These are phyloP conservation scores for Hypsopygia costalis DNA, from an alignment of 2,888 invertebrate genomes.

Conservation along the genomic window DNA sequence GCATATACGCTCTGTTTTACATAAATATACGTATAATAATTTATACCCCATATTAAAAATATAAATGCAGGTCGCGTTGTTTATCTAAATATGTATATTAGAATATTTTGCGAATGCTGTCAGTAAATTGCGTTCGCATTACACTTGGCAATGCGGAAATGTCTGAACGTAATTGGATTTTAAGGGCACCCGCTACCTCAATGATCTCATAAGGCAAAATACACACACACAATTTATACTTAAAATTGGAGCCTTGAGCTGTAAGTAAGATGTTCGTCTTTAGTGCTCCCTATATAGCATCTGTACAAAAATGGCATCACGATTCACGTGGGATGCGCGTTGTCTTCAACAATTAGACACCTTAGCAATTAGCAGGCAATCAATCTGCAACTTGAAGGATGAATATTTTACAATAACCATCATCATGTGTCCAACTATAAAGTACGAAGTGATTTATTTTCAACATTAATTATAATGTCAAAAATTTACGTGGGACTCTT, in stretches of 20 bases:
- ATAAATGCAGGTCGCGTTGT: too few species aligned
- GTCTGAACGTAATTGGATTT: background rate
- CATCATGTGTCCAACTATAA: constrained; percentile 1
- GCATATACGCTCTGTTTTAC: too few species aligned
- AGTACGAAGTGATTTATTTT: background rate
- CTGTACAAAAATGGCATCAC: background rate
- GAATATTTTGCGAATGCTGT: background rate
- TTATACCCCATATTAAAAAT: too few species aligned
- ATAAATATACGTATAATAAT: too few species aligned
- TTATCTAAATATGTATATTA: too few species aligned
- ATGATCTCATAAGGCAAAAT: background rate
- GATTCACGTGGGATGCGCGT: background rate
- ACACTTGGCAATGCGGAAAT: background rate
- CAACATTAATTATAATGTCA: too few species aligned
- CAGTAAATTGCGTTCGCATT: background rate
- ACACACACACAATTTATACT: background rate
- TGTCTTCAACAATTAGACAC: background rate
- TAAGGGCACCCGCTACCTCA: background rate
- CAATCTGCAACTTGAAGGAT: constrained; percentile 7
- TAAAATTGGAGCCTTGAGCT: background rate
- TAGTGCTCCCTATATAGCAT: background rate
- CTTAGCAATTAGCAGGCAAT: constrained; percentile 2
- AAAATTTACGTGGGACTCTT: too few species aligned
- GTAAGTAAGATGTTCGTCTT: background rate
- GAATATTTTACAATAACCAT: constrained; percentile 4